Evolutionary conservation across 2,888 invertebrate genomes (phyloP), one percentile per base, ranked within the genome.

Genomic region (Drosophila mayaguana): DNA sequence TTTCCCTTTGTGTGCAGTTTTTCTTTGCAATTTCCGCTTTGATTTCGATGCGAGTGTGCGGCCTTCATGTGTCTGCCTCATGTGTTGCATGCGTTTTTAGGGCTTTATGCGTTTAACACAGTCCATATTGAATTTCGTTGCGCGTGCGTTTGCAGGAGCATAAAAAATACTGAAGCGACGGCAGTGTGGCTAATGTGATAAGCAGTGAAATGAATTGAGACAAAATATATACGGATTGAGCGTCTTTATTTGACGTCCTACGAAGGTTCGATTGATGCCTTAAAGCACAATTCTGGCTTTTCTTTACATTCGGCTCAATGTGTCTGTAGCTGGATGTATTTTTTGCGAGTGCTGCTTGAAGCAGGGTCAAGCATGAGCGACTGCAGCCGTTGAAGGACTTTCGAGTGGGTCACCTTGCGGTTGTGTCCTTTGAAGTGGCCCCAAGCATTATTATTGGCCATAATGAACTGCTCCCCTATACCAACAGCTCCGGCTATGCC

Each of bases 391-490:
- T 51, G 20, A 46, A 75, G 53, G 48, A 43, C 56, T 40, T 54
- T 61, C 40, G 60, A 55, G 46, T 53, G 22, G 18, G 40, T 32
- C 50, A 73, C 46, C 42, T 60, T 83, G 78, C 56, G 87, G 69
- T 72, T 66, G 40, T 32, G 65, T 54, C 45, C 60, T 67, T 80
- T 87, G 57, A 72, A 72, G 57, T 75, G 63, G 22, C 72, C 69
- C 40, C 42, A 62, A 61, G 57, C 70, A 69, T 74, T 76, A 72
- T 73, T 81, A 72, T 72, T 78, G 65, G 63, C 56, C 60, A 73
- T 79, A 84, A 88, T 88, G 85, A 84, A 73, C 85, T 76, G 63
- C 63, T 45, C 46, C 45, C 46, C 4, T 6, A 36, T 11, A 53
- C 28, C 38, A 38, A 38, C n/a, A 38, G 38, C 11, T 45, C 20